Evolutionary conservation across 64 coral and sea anemone species (phyloP).

Genomic region (Porites australiensis): DNA sequence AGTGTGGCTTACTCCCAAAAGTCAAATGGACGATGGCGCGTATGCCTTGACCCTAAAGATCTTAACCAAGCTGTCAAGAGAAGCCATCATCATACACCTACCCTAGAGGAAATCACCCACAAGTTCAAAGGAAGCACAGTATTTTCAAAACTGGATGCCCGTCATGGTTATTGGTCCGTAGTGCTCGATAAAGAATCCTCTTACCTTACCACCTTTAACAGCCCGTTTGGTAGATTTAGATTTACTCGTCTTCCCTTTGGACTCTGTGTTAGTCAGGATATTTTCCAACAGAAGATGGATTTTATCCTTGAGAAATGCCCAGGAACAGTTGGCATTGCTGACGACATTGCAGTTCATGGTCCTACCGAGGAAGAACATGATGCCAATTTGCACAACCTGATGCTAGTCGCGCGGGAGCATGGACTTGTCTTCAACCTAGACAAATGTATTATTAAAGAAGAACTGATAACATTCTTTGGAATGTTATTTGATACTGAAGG

Average conservation of each 20-base stretch:
- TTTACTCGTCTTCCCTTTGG: constrained; percentile 42
- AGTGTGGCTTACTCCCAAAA: neutral
- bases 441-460: constrained; percentile 1
- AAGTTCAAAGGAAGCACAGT: constrained; percentile 14
- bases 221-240: constrained; percentile 29
- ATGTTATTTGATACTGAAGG: constrained; percentile 24
- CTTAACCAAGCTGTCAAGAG: neutral
- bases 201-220: constrained; percentile 39
- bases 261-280: constrained; percentile 23
- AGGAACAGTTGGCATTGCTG: constrained; percentile 16
- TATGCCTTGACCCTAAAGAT: constrained; percentile 31
- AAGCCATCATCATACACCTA: constrained; percentile 23
- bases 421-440: constrained; percentile 36
- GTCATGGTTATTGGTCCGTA: constrained; percentile 48
- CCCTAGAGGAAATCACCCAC: constrained; percentile 39
- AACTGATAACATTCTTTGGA: constrained; percentile 26
- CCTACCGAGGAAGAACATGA: neutral
- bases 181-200: constrained; percentile 30
- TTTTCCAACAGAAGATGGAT: constrained; percentile 56
- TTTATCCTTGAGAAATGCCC: constrained; percentile 40
- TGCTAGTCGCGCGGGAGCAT: neutral
- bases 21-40: neutral
- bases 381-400: constrained; percentile 39
- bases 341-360: constrained; percentile 48
- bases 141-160: constrained; percentile 57